Conservation (phyloP, 2,888 invertebrate genomes). For the Synanthedon vespiformis region DNA sequence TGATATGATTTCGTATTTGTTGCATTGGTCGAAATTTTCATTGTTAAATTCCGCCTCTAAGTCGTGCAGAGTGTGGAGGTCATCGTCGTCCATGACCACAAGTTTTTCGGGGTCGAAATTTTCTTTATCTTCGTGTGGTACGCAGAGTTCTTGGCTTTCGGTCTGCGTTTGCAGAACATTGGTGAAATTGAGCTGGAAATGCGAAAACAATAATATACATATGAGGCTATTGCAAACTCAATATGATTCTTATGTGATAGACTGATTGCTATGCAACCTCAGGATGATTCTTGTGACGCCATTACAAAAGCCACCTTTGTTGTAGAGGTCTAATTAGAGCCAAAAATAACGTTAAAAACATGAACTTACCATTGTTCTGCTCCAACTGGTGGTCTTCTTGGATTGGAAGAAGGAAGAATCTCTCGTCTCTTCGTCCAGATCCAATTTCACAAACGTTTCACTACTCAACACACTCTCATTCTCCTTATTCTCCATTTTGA, state of each 20-base stretch:
- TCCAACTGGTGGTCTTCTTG: constrained; percentile 22
- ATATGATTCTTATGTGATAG: no score
- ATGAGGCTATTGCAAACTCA: no score
- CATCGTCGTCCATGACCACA: constrained; percentile 35
- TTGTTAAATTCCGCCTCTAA: constrained; percentile 56
- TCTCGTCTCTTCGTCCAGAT: constrained; percentile 51
- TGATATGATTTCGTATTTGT: constrained; percentile 62
- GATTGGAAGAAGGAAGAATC: constrained; percentile 32
- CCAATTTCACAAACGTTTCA: constrained; percentile 35
- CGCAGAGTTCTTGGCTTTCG: constrained; percentile 9
- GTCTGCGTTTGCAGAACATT: constrained; percentile 24
- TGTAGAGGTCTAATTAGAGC: not conserved
- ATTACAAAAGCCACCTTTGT: not conserved
- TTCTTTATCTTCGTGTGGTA: constrained; percentile 8
- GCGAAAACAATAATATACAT: not conserved
- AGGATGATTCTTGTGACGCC: no score
- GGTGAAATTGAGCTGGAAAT: constrained; percentile 46
- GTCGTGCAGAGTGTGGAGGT: constrained; percentile 40
- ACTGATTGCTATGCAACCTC: no score
- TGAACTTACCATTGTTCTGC: constrained; percentile 40
- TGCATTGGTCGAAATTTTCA: constrained; percentile 51
- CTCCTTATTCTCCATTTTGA: constrained; percentile 52
- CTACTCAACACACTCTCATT: constrained; percentile 25
- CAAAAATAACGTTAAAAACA: constrained; percentile 1
- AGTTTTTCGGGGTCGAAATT: constrained; percentile 37